Percentiles rank a stretch among this genome's conserved stretches.
Evolutionary conservation across 2,888 invertebrate species (phyloP).

Genomic region (Thelaira solivaga): DNA sequence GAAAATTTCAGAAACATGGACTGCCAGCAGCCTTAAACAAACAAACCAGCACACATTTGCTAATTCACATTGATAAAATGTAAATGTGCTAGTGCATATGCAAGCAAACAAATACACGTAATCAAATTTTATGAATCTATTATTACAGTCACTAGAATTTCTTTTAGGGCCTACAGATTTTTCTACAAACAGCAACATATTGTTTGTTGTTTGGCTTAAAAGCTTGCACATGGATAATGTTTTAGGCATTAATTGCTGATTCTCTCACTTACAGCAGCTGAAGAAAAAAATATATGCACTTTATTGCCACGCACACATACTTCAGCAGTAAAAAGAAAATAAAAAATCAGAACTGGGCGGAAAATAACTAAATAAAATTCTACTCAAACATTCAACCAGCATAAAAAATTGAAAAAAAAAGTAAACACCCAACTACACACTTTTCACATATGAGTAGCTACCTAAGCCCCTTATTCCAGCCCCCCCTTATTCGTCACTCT

Average conservation of each 20-base stretch:
- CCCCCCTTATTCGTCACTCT: background rate
- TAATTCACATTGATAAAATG: too few species aligned
- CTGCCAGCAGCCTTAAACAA: too few species aligned
- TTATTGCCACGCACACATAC: conserved; percentile 21
- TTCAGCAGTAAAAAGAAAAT: background rate
- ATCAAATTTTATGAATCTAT: too few species aligned
- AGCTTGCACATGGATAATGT: background rate
- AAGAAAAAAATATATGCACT: conserved; percentile 14
- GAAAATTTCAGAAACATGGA: too few species aligned
- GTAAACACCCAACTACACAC: conserved; percentile 30
- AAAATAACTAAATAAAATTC: background rate
- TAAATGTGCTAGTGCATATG: too few species aligned
- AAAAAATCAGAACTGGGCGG: background rate
- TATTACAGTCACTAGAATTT: background rate
- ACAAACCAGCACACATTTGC: too few species aligned
- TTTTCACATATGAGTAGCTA: conserved; percentile 10
- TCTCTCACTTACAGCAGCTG: background rate
- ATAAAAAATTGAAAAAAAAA: conserved; percentile 17
- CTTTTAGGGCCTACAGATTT: background rate
- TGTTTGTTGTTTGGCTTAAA: conserved; percentile 3
- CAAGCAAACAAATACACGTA: too few species aligned
- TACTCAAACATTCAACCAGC: conserved; percentile 19
- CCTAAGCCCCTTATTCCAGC: too few species aligned
- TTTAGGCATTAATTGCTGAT: background rate
- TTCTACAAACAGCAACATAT: background rate